Base-by-base conservation (phyloP, 2,888 invertebrate genomes). In the Girardia tigrina region DNA sequence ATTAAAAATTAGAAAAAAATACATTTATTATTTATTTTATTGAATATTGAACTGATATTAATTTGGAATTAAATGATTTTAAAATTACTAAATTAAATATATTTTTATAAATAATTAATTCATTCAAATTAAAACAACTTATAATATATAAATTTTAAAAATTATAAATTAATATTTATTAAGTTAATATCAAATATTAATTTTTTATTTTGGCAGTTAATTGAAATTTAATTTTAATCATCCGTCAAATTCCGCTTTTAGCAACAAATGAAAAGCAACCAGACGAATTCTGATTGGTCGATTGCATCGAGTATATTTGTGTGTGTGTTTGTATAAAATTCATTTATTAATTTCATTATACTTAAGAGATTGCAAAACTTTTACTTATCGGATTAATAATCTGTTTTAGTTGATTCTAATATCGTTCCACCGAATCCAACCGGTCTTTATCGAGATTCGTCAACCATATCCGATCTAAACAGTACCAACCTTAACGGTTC, bases 221-320 rank as follows among this genome's bases (percentile, higher is more conserved):
- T n/a, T n/a, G n/a, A n/a, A n/a, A 12, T 36, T 36, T 36, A 56
- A 20, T 56, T 56, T 56, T 56, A 56, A 56, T 56, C 56, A 56
- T 56, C 56, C 56, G 56, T 56, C 23, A 8, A 56, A n/a, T n/a
- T 56, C 23, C 56, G 56, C 56, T 56, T 56, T 23, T 56, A 56
- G 8, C n/a, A 56, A 20, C 56, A 56, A 56, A 56, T 56, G 56
- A 56, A 56, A 56, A 56, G 56, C 56, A 56, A 56, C 4, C n/a
- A 56, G 23, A 56, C 56, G 23, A 56, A 56, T 12, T 56, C n/a
- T 4, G 56, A 56, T 56, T 56, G 56, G 56, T 56, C 23, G 56
- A 56, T 4, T n/a, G 4, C n/a, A 56, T 8, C n/a, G 56, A 56
- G 4, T 56, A 56, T 20, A 56, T 56, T 4, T 8, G 56, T 56